Evolutionary conservation across 2,888 invertebrate genomes (phyloP).

Genomic region (Tachystola acroxantha): DNA sequence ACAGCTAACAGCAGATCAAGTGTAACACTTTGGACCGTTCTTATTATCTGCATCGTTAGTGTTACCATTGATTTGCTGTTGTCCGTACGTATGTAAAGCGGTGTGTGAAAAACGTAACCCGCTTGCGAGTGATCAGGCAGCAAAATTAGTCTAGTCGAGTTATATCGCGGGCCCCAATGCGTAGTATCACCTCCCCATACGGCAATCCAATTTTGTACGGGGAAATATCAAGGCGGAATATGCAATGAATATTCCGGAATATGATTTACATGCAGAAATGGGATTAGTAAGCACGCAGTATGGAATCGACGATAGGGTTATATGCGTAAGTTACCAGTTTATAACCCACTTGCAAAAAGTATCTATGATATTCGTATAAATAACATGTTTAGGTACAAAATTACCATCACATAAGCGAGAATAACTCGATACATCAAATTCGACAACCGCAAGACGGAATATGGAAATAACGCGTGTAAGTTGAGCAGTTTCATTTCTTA

Average conservation of each 20-base stretch:
- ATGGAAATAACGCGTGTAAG: slow-evolving; percentile 17
- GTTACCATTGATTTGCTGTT: no score
- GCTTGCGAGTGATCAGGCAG: not conserved
- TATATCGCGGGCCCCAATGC: not conserved
- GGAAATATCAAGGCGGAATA: slow-evolving; percentile 10
- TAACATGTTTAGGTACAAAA: no score
- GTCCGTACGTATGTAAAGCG: no score
- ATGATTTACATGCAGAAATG: slow-evolving; percentile 12
- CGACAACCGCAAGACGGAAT: slow-evolving; percentile 6
- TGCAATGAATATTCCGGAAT: slow-evolving; percentile 13
- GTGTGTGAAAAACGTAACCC: not conserved
- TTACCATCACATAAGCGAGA: not conserved
- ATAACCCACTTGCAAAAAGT: no score
- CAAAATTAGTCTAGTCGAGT: slow-evolving; percentile 7
- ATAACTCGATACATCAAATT: slow-evolving; percentile 2
- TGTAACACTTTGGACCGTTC: no score
- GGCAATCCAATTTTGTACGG: slow-evolving; percentile 12
- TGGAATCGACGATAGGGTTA: not conserved
- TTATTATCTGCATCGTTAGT: no score
- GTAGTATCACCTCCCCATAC: slow-evolving; percentile 9
- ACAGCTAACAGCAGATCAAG: no score
- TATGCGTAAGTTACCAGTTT: no score
- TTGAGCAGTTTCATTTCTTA: slow-evolving; percentile 39
- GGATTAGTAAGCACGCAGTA: slow-evolving; percentile 4
- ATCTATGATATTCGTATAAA: no score